Conservation (phyloP, 2,797 vertebrate species). For the Sitta carolinensis region DNA sequence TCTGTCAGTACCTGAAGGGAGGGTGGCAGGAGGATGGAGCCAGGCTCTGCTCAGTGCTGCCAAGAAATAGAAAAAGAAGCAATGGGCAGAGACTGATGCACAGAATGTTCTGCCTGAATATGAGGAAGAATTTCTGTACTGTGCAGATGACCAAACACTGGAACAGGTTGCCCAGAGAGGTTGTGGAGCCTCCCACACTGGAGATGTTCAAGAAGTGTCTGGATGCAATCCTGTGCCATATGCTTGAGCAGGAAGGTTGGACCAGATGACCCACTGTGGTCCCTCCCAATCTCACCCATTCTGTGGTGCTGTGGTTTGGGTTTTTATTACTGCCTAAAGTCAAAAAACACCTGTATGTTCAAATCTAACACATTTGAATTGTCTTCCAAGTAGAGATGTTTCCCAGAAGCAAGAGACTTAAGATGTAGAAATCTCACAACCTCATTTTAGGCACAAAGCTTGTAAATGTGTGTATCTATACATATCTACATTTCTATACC, state of each 20-base stretch:
- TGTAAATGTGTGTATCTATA: background rate
- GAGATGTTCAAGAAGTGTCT: background rate
- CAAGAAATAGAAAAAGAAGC: background rate
- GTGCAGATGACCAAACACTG: background rate
- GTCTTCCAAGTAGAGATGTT: background rate
- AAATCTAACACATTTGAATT: conserved; percentile 1
- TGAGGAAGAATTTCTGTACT: background rate
- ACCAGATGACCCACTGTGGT: background rate
- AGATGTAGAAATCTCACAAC: background rate
- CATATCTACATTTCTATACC: background rate
- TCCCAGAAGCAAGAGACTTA: background rate
- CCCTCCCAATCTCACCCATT: background rate
- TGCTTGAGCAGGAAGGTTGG: background rate
- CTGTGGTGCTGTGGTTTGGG: background rate
- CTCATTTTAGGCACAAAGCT: background rate
- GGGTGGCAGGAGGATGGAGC: background rate
- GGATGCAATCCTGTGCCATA: background rate
- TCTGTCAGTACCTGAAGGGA: background rate
- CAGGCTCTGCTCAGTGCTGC: background rate
- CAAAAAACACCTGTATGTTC: background rate
- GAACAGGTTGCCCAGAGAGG: background rate
- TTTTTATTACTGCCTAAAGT: background rate
- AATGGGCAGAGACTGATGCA: background rate
- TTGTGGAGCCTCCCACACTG: background rate
- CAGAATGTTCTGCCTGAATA: background rate